These are phyloP conservation scores for Habropoda laboriosa DNA, from an alignment of 1,140 invertebrate genomes.

Conservation along the genomic window DNA sequence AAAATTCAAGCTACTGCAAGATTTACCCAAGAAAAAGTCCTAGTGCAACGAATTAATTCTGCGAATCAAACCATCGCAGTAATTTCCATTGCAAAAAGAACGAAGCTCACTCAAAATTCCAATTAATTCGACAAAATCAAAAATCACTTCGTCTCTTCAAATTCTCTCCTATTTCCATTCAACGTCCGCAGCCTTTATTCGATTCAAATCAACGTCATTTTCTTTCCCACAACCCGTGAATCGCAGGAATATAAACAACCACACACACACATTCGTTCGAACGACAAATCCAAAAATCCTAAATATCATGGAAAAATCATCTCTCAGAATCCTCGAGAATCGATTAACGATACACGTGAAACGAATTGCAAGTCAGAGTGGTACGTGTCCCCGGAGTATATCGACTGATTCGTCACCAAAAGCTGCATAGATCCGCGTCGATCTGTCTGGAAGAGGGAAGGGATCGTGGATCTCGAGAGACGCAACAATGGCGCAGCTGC, in stretches of 20 bases:
- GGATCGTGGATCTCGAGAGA: slow-evolving; percentile 62
- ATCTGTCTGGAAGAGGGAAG: slow-evolving; percentile 36
- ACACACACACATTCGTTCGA: too few species aligned
- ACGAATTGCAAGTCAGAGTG: slow-evolving; percentile 36
- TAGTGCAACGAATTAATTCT: too few species aligned
- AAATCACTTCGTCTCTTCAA: too few species aligned
- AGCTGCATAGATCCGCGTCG: slow-evolving; percentile 30
- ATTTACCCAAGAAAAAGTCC: too few species aligned
- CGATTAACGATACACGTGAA: slow-evolving; percentile 4
- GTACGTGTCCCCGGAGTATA: slow-evolving; percentile 24
- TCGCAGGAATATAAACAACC: not conserved
- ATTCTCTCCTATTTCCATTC: too few species aligned
- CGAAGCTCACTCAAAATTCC: too few species aligned
- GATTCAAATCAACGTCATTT: too few species aligned
- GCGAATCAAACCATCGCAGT: too few species aligned
- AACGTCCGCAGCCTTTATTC: too few species aligned
- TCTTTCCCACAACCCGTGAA: not conserved
- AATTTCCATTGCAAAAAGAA: too few species aligned
- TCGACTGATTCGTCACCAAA: slow-evolving; percentile 54
- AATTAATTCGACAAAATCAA: too few species aligned
- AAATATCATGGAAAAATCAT: not conserved
- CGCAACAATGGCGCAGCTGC: slow-evolving; percentile 65
- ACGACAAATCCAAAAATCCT: not conserved
- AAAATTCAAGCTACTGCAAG: too few species aligned
- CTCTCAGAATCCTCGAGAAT: not conserved